Evolutionary conservation across 1,140 invertebrate genomes (phyloP), one percentile per base, ranked within the genome.

Genomic region (Aphelenchoides avenae): DNA sequence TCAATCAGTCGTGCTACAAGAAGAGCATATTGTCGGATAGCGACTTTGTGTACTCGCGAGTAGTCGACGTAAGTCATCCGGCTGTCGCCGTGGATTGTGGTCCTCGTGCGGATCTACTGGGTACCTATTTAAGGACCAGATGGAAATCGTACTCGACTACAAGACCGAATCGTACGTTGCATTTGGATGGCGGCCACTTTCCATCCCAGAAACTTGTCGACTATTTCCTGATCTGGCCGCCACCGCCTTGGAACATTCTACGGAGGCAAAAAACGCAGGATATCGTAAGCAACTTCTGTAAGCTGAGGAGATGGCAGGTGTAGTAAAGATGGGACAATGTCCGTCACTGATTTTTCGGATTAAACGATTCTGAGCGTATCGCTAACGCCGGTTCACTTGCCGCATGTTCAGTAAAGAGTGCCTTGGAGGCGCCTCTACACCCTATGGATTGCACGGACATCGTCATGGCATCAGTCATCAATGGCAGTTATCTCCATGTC

Each of bases 361-460:
- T 57, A 54, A 20, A 67, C 11, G 33, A 44, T 57, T 15, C 6
- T 47, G 20, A 44, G 39, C 11, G 20, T 9, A 11, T 53, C 57
- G n/a, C 20, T 13, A 55, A n/a, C n/a, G n/a, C n/a, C n/a, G n/a
- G n/a, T n/a, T n/a, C n/a, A n/a, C n/a, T n/a, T n/a, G n/a, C n/a
- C n/a, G n/a, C n/a, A n/a, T n/a, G 64, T 62, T 65, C 24, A 65
- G 63, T 57, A 9, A 37, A 37, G 36, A 37, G 29, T 29, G 64
- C 61, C 3, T 46, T 67, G 5, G 37, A 69, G 30, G 26, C 42
- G 29, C 61, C 66, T 3, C 30, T 67, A 3, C 68, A 71, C 47
- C 42, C 60, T 29, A 67, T 67, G 65, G 65, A 67, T 36, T 67
- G 65, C 37, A 30, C 44, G 11, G 65, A 67, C 49, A 58, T 67